phyloP scores from a whole-genome alignment of 2,797 vertebrate genomes.

The Monodelphis domestica region DNA sequence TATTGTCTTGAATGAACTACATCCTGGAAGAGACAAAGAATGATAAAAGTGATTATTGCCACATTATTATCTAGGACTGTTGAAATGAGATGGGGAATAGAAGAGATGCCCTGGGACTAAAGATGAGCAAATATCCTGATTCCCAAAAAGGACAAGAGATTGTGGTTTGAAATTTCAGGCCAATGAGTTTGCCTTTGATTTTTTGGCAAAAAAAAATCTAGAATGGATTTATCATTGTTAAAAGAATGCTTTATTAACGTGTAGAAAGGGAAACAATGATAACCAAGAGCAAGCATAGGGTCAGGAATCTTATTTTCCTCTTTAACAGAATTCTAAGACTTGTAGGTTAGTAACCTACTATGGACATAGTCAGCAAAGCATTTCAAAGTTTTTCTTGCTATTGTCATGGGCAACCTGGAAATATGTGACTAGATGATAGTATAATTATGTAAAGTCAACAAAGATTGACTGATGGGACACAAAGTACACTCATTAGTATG shows the following conservation, averaged over 20 bases:
- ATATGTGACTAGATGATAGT: background rate
- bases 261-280: background rate
- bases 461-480: background rate
- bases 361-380: background rate
- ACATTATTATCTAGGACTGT: background rate
- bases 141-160: background rate
- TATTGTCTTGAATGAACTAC: background rate
- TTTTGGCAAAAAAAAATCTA: background rate
- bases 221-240: background rate
- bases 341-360: background rate
- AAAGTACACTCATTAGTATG: background rate
- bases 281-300: background rate
- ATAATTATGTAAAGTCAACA: background rate
- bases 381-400: background rate
- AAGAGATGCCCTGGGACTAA: background rate
- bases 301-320: background rate
- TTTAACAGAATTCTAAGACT: background rate
- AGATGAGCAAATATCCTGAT: background rate
- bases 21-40: background rate
- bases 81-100: background rate
- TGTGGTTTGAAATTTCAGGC: background rate
- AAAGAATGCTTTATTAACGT: background rate
- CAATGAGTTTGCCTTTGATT: background rate
- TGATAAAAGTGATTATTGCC: no score
- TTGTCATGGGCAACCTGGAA: background rate